Percentiles rank a stretch among this genome's conserved stretches.
phyloP scores from a whole-genome alignment of 1,140 invertebrate genomes.

The Leptinotarsa texana region DNA sequence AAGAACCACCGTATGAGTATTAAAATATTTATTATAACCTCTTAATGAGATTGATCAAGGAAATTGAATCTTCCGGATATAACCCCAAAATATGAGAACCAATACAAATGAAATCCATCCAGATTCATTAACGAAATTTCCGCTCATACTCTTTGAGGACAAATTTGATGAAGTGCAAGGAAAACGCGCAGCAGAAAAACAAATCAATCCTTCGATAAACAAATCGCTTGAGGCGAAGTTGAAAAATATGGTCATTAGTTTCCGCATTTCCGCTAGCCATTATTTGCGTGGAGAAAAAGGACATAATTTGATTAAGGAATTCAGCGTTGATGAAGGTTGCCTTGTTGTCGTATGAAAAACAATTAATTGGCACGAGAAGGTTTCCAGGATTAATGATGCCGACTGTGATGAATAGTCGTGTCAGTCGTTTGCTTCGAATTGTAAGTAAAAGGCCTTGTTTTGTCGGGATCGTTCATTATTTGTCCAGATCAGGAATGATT shows the following conservation, averaged over 20 bases:
- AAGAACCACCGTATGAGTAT: too few relatives aligned
- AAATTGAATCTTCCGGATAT: too few relatives aligned
- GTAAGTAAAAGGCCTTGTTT: background rate
- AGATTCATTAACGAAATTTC: too few relatives aligned
- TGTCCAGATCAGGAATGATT: too few relatives aligned
- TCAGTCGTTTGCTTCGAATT: background rate
- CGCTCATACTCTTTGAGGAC: too few relatives aligned
- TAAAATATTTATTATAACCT: too few relatives aligned
- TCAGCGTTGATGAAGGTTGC: background rate
- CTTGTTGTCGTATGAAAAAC: background rate
- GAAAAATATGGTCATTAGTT: constrained; percentile 6
- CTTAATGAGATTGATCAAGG: too few relatives aligned
- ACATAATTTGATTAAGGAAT: constrained; percentile 3
- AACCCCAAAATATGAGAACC: too few relatives aligned
- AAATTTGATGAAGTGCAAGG: too few relatives aligned
- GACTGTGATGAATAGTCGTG: background rate
- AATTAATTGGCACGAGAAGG: background rate
- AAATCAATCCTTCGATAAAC: background rate
- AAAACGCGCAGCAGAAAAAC: too few relatives aligned
- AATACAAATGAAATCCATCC: too few relatives aligned
- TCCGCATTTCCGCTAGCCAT: background rate
- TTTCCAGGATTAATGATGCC: background rate
- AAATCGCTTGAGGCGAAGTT: background rate
- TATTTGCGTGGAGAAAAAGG: background rate
- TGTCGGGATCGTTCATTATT: background rate